Evolutionary conservation across 2,888 invertebrate species (phyloP).

Genomic region (Suillia variegata): DNA sequence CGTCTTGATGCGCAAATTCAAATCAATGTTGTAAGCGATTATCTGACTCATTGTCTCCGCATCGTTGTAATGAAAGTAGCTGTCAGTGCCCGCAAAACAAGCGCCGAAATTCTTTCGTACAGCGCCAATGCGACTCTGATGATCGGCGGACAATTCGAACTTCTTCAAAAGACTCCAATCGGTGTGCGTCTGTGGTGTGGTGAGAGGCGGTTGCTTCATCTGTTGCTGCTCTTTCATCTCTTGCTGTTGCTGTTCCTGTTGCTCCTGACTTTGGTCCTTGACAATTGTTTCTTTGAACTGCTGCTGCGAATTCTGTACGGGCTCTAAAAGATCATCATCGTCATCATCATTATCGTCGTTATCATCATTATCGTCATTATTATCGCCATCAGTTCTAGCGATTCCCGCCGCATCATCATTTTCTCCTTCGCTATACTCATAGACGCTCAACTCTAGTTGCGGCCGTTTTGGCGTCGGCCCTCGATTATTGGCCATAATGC

Average conservation of each 20-base stretch:
- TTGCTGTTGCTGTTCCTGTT: not conserved
- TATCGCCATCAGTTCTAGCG: too few species aligned
- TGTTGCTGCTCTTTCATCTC: not conserved
- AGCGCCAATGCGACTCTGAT: constrained; percentile 46
- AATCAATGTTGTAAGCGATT: constrained; percentile 82
- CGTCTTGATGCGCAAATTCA: constrained; percentile 85
- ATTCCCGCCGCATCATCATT: constrained; percentile 13
- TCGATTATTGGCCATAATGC: constrained; percentile 56
- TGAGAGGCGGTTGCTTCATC: too few species aligned
- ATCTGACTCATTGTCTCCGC: constrained; percentile 85
- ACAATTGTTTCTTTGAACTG: constrained; percentile 7
- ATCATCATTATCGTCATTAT: constrained; percentile 12
- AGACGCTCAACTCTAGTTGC: constrained; percentile 25
- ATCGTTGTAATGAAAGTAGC: constrained; percentile 87
- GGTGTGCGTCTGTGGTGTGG: constrained; percentile 48
- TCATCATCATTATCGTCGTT: constrained; percentile 35
- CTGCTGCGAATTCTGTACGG: constrained; percentile 23
- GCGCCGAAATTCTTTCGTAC: constrained; percentile 64
- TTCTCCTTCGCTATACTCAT: constrained; percentile 27
- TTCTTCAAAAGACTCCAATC: constrained; percentile 54
- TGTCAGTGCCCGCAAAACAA: constrained; percentile 81
- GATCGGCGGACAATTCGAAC: constrained; percentile 48
- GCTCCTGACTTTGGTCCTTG: not conserved
- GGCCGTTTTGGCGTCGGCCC: not conserved
- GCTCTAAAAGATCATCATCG: constrained; percentile 39